Evolutionary conservation across 2,888 invertebrate genomes (phyloP), one percentile per base, ranked within the genome.

Genomic region (Plutella xylostella): DNA sequence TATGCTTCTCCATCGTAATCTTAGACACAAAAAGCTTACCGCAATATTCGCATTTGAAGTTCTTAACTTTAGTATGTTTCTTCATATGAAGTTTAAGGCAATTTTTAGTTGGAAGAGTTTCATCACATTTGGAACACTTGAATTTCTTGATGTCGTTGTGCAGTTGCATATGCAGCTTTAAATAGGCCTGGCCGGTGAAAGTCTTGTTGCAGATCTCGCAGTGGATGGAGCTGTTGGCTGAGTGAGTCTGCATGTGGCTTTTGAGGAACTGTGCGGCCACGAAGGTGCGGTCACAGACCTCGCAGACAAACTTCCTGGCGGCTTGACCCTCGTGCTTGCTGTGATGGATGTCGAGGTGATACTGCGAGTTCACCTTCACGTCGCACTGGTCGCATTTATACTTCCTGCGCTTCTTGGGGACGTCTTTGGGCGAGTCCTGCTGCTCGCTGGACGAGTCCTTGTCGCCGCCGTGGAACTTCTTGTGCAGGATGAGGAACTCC

Each of bases 231-330:
- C 76, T 79, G 0, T 70, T 71, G 0, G 66, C 56, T 0, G 83
- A 83, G 46, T 83, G 83, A 0, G 78, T 80, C 51, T 82, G 82
- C 83, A 83, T 83, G 55, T 83, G 83, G 42, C 78, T 78, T 55
- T 83, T 83, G 1, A 83, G 55, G 55, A 83, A 83, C 58, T 83
- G 83, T 1, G 83, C 80, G 0, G 83, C 83, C 1, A 83, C 79
- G 45, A 83, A 83, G 46, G 73, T 78, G 3, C 83, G 68, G 46
- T 83, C 83, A 48, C 83, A 83, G 0, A 83, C 73, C 46, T 79
- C 78, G 43, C 83, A 83, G 17, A 82, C 50, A 43, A 64, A 82
- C 58, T 83, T 83, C 51, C 80, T 80, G 0, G 78, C 77, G 0
- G 64, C 58, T 1, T 58, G 69, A 15, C 82, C 83, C 52, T 82